Evolutionary conservation across 2,888 invertebrate genomes (phyloP), one percentile per base, ranked within the genome.

Genomic region (Orthosia incerta): DNA sequence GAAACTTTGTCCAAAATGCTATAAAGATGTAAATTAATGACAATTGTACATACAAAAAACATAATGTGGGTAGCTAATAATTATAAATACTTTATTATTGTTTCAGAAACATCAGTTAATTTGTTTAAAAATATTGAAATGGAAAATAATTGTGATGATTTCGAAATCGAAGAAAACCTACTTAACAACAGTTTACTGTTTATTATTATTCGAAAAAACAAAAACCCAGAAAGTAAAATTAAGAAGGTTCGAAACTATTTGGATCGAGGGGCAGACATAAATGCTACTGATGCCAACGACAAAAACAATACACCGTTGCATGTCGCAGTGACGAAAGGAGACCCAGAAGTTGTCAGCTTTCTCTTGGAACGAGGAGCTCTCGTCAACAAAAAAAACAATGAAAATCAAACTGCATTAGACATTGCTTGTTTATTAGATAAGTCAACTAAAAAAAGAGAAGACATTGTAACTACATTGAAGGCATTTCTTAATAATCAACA

Each of bases 301-400:
- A 77, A 73, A 46, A 62, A 75, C 48, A 86, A 87, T 68, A 84
- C 87, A 45, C 81, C 84, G 3, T 72, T 88, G 26, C 89, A 89
- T 75, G 65, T 88, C 16, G 87, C 87, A 0, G 86, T 85, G 50
- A 64, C 69, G 7, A 84, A 75, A 56, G 74, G 71, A 31, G 85
- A 86, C 64, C 61, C 48, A n/a, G 79, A 81, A 51, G 67, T 87
- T 18, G 79, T 86, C 5, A 71, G 63, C 7, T 64, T 86, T 20
- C 79, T 89, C 1, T 75, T 87, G 60, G 59, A 79, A 13, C 81
- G 48, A 51, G 85, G 86, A 51, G 86, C 88, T 12, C 23, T 79
- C 16, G 15, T 75, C 20, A 71, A 53, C 9, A 69, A 65, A 15
- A 74, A 60, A 48, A 89, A 89, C 50, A 71, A 39, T 7, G 79